Conservation (phyloP, 2,797 vertebrate species). For the Sebastes hubbsi region DNA sequence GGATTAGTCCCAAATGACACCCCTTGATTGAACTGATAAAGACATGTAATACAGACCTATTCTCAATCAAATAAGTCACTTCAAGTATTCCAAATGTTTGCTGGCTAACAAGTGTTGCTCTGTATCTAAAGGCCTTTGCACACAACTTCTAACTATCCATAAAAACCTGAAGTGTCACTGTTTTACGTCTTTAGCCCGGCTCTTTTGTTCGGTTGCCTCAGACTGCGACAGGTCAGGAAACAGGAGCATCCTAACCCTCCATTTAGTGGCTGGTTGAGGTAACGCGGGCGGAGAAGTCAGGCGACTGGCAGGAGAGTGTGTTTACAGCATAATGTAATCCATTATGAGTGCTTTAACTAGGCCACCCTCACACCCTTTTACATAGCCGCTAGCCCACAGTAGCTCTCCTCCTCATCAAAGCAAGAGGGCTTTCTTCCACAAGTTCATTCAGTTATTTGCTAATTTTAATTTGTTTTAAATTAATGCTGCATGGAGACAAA, state of each 20-base stretch:
- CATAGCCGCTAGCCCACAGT: slow-evolving; percentile 3
- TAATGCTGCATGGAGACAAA: background rate
- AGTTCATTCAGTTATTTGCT: background rate
- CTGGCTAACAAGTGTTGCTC: too few species aligned
- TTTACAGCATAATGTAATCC: slow-evolving; percentile 49
- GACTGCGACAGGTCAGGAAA: background rate
- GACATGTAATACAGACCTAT: too few species aligned
- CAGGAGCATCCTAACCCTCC: background rate
- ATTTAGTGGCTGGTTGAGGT: slow-evolving; percentile 7
- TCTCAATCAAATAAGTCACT: too few species aligned
- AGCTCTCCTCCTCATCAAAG: slow-evolving; percentile 21
- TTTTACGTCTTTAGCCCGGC: background rate
- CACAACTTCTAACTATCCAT: too few species aligned
- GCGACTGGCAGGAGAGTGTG: background rate
- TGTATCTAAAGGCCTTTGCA: too few species aligned
- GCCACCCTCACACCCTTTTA: slow-evolving; percentile 26
- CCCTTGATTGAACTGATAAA: too few species aligned
- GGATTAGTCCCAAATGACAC: background rate
- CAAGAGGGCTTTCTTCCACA: background rate
- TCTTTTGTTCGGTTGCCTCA: background rate
- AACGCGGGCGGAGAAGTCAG: slow-evolving; percentile 21
- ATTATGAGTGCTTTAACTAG: slow-evolving; percentile 50
- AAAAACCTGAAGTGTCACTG: background rate
- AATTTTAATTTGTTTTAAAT: background rate
- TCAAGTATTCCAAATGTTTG: too few species aligned